phyloP scores from a whole-genome alignment of 2,888 invertebrate species.

The Drosophila kokeensis region DNA sequence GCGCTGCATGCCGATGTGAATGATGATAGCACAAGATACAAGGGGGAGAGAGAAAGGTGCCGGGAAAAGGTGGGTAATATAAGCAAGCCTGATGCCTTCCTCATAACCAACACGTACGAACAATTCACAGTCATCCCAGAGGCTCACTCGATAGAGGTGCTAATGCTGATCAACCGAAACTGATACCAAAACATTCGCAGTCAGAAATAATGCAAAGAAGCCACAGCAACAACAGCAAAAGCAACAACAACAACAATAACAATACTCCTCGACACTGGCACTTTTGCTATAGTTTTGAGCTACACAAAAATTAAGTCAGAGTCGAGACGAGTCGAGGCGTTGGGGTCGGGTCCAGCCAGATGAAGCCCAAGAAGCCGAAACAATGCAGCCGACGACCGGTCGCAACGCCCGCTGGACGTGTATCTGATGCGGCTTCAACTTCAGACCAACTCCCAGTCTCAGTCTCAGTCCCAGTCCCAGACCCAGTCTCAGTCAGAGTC shows the following conservation, averaged over 20 bases:
- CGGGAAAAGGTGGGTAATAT: constrained; percentile 9
- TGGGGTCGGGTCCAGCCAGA: constrained; percentile 45
- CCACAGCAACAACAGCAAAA: constrained; percentile 33
- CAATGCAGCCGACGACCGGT: constrained; percentile 73
- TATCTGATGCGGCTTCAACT: constrained; percentile 74
- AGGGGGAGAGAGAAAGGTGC: background rate
- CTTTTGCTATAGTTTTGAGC: constrained; percentile 58
- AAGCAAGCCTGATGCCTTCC: constrained; percentile 54
- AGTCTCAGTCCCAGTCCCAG: constrained; percentile 2
- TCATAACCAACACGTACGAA: constrained; percentile 79
- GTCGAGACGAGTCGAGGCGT: constrained; percentile 17
- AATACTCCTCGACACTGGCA: constrained; percentile 52
- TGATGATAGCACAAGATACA: constrained; percentile 43
- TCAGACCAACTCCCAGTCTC: constrained; percentile 21
- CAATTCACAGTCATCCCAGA: constrained; percentile 73
- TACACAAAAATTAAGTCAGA: constrained; percentile 75
- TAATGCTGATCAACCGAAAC: constrained; percentile 80
- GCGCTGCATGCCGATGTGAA: constrained; percentile 48
- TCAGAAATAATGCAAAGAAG: constrained; percentile 75
- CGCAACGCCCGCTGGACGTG: constrained; percentile 80
- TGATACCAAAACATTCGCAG: constrained; percentile 57
- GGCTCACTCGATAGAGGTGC: constrained; percentile 73
- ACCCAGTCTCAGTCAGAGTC: constrained; percentile 29
- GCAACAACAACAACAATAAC: constrained; percentile 40
- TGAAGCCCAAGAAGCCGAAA: constrained; percentile 49